A percentile compares a stretch with the other conserved stretches of the same genome.
Conservation (phyloP, 2,888 invertebrate genomes). For the Leptinotarsa tumamoca region DNA sequence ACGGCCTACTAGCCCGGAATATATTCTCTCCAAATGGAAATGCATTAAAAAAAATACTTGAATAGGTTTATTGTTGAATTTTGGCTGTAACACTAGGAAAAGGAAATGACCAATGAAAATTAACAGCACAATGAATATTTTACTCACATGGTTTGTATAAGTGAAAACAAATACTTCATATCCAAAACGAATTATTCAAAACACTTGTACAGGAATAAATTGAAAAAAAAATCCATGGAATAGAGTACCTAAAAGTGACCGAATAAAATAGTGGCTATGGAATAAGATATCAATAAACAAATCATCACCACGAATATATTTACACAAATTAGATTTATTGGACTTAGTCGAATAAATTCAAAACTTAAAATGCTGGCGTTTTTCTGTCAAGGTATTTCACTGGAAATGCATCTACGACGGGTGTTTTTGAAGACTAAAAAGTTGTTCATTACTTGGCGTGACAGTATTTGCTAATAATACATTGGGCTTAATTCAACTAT, state of each 20-base stretch:
- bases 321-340: constrained; percentile 2
- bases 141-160: background rate
- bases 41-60: no score
- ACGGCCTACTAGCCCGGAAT: no score
- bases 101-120: background rate
- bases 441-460: background rate
- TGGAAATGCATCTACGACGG: no score
- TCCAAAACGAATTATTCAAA: background rate
- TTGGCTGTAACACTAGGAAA: background rate
- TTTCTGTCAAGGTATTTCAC: background rate
- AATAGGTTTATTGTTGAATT: no score
- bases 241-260: background rate
- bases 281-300: background rate
- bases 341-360: constrained; percentile 10
- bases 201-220: background rate
- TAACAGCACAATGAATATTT: constrained; percentile 6
- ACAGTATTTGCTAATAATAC: constrained; percentile 19
- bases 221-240: background rate
- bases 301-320: constrained; percentile 9
- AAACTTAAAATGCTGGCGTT: background rate
- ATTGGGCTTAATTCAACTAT: constrained; percentile 35
- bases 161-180: background rate
- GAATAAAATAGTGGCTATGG: background rate
- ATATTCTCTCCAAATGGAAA: no score
- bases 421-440: constrained; percentile 16